Base-by-base conservation (phyloP, 1,140 invertebrate species). In the Lasioglossum albipes region DNA sequence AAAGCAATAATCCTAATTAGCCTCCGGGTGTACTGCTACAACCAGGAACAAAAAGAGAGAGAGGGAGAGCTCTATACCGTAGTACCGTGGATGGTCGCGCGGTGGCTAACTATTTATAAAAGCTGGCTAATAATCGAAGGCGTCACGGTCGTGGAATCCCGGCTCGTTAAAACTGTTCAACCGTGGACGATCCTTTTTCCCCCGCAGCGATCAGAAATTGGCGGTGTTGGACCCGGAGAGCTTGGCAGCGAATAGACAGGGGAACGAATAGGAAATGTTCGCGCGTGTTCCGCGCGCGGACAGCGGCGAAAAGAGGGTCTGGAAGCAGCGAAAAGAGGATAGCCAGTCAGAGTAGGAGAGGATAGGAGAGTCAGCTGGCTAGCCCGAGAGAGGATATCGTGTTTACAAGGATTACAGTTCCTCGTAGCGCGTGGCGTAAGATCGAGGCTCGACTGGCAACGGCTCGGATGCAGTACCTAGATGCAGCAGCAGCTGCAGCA, bases 371-470 rank as follows among this genome's bases (percentile, higher is more conserved):
- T 79, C 70, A 72, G 76, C 61, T 79, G 54, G 69, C 62, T 42
- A 65, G 49, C 69, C 57, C 57, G 72, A 12, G 7, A 18, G 45
- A 73, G 52, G 70, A 79, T 49, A 49, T 70, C 75, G 76, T 65
- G 76, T 79, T 74, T 57, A 75, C 77, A 75, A 66, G 52, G 64
- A 74, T 75, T 66, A 73, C 68, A 73, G 70, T 64, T 72, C 54
- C 18, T 59, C 57, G 57, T 67, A 75, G 73, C 73, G 71, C 72
- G 54, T 64, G 54, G 79, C 73, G 57, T n/a, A 49, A 72, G 75
- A 75, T 18, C n/a, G 18, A n/a, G 20, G 52, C 45, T 49, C 45
- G 16, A 13, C 52, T 42, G 9, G 57, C 64, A 66, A 71, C 64
- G 73, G 75, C 70, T 20, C 71, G 45, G 74, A 36, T 36, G 36